Evolutionary conservation across 64 coral and sea anemone species (phyloP).

Genomic region (Exaiptasia diaphana): DNA sequence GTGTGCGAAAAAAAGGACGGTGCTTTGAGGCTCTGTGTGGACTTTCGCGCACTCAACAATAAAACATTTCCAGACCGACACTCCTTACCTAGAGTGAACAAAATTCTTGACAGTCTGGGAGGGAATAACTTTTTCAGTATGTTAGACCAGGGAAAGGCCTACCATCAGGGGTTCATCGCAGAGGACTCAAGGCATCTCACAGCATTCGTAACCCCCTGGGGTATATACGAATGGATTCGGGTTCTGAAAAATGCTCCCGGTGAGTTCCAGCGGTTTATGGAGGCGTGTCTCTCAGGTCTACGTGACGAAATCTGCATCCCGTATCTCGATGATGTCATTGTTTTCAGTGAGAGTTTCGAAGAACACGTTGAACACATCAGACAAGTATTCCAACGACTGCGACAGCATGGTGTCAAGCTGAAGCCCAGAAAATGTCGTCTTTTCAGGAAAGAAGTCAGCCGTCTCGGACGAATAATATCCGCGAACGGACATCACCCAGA

Average conservation of each 20-base stretch:
- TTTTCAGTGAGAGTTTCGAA: slow-evolving; percentile 13
- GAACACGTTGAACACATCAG: slow-evolving; percentile 23
- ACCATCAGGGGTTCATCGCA: slow-evolving; percentile 10
- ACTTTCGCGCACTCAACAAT: slow-evolving; percentile 11
- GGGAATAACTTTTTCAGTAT: neutral
- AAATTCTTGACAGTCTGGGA: neutral
- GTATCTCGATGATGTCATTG: neutral
- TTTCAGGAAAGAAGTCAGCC: slow-evolving; percentile 1
- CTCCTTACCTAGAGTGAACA: neutral
- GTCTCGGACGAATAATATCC: slow-evolving; percentile 25
- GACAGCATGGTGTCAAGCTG: slow-evolving; percentile 30
- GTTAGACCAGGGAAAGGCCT: neutral
- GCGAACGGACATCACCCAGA: slow-evolving; percentile 24
- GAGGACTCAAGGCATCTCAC: neutral
- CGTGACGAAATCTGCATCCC: neutral
- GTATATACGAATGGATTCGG: neutral
- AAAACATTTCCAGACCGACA: neutral
- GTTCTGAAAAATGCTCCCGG: neutral
- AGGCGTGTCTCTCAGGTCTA: neutral
- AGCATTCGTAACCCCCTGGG: neutral
- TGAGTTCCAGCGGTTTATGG: neutral
- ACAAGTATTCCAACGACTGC: slow-evolving; percentile 3
- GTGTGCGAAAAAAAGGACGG: slow-evolving; percentile 35
- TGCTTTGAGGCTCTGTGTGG: neutral
- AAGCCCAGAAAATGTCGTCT: slow-evolving; percentile 26